Conservation (phyloP, 30 jellyfish, hydroid and myxozoan species). For the Aurelia aurita region DNA sequence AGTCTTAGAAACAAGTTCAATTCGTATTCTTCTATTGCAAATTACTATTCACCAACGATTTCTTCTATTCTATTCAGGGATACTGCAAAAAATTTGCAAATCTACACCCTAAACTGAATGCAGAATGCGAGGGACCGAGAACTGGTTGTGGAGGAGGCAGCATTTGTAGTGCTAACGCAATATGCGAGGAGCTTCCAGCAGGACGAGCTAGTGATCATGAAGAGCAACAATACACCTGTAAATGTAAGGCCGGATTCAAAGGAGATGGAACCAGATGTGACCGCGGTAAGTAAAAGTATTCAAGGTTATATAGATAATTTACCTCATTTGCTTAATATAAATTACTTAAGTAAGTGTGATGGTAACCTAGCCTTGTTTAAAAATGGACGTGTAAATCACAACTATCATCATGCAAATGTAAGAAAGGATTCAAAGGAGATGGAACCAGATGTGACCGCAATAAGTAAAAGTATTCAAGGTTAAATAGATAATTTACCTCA, state of each 20-base stretch:
- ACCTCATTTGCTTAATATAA: too few species aligned
- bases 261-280: constrained; percentile 62
- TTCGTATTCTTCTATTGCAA: too few species aligned
- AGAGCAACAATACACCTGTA: constrained; percentile 35
- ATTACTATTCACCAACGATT: too few species aligned
- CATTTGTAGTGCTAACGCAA: constrained; percentile 49
- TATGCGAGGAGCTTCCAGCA: constrained; percentile 19
- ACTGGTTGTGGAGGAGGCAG: constrained; percentile 73
- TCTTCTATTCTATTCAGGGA: neutral
- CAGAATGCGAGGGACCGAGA: constrained; percentile 69
- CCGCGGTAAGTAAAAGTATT: neutral
- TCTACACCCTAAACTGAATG: constrained; percentile 1
- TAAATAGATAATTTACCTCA: neutral
- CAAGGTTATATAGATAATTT: neutral
- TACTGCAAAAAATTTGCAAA: constrained; percentile 32
- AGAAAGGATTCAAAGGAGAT: constrained; percentile 54
- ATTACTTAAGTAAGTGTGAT: neutral
- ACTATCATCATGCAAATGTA: constrained; percentile 64
- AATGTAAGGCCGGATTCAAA: constrained; percentile 43
- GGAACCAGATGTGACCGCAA: constrained; percentile 46
- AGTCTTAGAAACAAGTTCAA: too few species aligned
- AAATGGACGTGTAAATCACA: too few species aligned
- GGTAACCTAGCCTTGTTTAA: too few species aligned
- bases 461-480: neutral
- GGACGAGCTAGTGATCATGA: neutral